These are phyloP conservation scores for Heliornis fulica DNA, from an alignment of 2,113 vertebrate species.

Conservation along the genomic window DNA sequence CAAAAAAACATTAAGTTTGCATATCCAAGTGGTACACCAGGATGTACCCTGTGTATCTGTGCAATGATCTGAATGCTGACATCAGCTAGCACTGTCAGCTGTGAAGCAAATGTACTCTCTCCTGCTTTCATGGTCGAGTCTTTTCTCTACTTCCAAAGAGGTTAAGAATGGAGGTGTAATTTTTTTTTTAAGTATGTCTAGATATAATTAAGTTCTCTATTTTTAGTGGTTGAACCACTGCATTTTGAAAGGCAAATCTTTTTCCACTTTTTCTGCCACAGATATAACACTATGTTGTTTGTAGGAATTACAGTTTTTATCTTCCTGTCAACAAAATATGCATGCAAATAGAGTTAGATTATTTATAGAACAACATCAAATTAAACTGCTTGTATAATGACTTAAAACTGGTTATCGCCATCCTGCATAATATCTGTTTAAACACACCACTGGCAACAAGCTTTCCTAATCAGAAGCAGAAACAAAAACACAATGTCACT, in stretches of 20 bases:
- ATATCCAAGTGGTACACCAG: neutral
- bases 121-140: neutral
- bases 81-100: neutral
- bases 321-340: slow-evolving; percentile 64
- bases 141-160: neutral
- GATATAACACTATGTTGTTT: slow-evolving; percentile 64
- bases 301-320: slow-evolving; percentile 55
- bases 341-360: slow-evolving; percentile 66
- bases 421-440: slow-evolving; percentile 61
- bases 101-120: neutral
- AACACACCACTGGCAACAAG: slow-evolving; percentile 48
- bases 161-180: neutral
- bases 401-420: slow-evolving; percentile 60
- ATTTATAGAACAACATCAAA: slow-evolving; percentile 75
- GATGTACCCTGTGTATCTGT: neutral
- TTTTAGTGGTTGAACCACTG: slow-evolving; percentile 1
- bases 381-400: slow-evolving; percentile 66
- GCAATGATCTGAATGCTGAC: neutral
- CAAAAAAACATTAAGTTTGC: neutral
- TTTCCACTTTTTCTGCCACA: slow-evolving; percentile 8
- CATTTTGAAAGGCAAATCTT: slow-evolving; percentile 25
- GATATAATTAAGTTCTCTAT: neutral
- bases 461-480: slow-evolving; percentile 42
- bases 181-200: neutral
- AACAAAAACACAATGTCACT: slow-evolving; percentile 40